These are phyloP conservation scores for Aramus guarauna DNA, from an alignment of 2,113 vertebrate species.

Conservation along the genomic window DNA sequence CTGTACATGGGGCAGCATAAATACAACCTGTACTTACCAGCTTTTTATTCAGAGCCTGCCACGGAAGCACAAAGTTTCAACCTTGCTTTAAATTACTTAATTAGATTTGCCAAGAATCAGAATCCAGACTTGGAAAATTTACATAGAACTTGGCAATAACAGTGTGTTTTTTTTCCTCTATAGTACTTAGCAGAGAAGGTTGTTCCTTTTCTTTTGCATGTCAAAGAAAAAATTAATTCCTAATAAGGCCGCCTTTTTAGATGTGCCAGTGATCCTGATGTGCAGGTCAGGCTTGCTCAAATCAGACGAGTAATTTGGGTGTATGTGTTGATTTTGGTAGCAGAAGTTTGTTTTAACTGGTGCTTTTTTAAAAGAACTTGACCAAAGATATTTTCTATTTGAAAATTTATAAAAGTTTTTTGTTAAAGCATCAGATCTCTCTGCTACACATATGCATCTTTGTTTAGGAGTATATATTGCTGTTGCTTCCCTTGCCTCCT, in stretches of 20 bases:
- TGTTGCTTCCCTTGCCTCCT: background rate
- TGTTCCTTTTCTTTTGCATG: background rate
- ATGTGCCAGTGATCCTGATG: background rate
- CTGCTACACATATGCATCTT: background rate
- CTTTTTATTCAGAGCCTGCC: background rate
- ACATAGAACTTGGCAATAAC: background rate
- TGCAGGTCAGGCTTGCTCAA: background rate
- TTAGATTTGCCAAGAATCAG: background rate
- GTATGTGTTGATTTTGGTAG: background rate
- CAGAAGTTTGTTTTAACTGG: background rate
- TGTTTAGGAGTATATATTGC: background rate
- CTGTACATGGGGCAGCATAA: background rate
- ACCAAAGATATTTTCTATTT: background rate
- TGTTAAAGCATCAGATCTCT: background rate
- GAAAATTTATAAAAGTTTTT: fast-evolving
- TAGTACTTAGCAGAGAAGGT: background rate
- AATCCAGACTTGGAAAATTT: background rate
- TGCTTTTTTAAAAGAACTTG: background rate
- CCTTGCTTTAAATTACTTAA: background rate
- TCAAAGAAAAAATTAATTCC: background rate
- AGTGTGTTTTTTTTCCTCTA: fast-evolving
- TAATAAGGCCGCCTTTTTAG: background rate
- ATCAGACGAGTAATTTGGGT: background rate
- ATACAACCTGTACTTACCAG: background rate
- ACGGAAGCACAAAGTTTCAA: background rate